Evolutionary conservation across 2,888 invertebrate genomes (phyloP), one percentile per base, ranked within the genome.

Genomic region (Polyommatus iphigenia): DNA sequence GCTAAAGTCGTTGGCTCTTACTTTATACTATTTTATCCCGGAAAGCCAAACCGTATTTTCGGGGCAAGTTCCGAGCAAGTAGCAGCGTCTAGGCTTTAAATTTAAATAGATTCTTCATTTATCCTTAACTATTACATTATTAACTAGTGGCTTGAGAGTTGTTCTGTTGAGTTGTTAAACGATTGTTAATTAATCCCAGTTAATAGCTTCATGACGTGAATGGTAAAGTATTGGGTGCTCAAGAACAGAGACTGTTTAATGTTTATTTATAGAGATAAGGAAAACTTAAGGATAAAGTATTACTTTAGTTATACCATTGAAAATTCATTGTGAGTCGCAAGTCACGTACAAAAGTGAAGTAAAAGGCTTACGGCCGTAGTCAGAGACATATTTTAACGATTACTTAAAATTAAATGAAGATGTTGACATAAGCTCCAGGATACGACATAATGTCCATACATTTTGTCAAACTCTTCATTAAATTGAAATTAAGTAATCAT

Each of bases 251-350:
- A 24, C 10, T 24, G 24, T 62, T 24, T 62, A 24, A 10, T 4
- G 24, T 62, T 24, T 62, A 62, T 24, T 62, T 62, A 62, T 62
- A 62, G 62, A 62, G 62, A 62, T 24, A 62, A 62, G 62, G 24
- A 62, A 62, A 62, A 62, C 24, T 62, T 24, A 62, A 62, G 20
- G 13, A 62, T 62, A 62, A 62, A 13, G 24, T 62, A 24, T 62
- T 62, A 20, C 62, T 62, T 15, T 50, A 24, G 3, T 0, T 62
- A 62, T 8, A 24, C 3, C 20, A 20, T 62, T 24, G 20, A 13
- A 62, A 62, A 62, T 10, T 10, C 3, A 13, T 24, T 13, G 10
- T 4, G 62, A 20, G 62, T 62, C 62, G 24, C 62, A 10, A 13
- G 10, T 20, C 20, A 3, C 10, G 8, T 4, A 10, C 10, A 36